phyloP scores from a whole-genome alignment of 37 sponge, comb jelly and placozoan genomes.

The Aphrocallistes beatrix region DNA sequence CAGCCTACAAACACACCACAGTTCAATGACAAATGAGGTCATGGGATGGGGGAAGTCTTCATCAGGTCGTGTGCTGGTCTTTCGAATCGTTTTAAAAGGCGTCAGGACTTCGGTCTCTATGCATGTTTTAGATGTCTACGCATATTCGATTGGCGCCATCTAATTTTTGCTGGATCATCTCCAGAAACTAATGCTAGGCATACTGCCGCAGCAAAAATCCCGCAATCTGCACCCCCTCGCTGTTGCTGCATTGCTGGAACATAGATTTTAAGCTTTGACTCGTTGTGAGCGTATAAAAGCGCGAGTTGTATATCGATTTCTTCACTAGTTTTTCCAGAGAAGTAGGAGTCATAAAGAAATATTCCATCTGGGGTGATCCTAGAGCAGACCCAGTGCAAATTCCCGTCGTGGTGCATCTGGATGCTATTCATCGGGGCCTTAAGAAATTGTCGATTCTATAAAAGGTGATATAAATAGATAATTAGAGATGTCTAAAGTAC shows the following conservation, averaged over 20 bases:
- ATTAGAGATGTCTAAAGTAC: too few species aligned
- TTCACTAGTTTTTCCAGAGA: neutral
- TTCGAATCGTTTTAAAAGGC: constrained; percentile 10
- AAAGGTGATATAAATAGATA: neutral
- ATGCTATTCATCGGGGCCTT: neutral
- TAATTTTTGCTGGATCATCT: neutral
- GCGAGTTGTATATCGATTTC: neutral
- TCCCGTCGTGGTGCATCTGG: constrained; percentile 1
- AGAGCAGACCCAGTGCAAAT: neutral
- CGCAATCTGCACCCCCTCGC: constrained; percentile 18
- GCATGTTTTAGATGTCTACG: neutral
- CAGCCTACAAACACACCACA: neutral
- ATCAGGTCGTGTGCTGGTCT: neutral
- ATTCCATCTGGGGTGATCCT: neutral
- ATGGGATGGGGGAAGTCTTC: neutral
- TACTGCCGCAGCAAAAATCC: constrained; percentile 24
- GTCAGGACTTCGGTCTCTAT: neutral
- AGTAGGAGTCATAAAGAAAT: neutral
- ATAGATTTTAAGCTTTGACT: neutral
- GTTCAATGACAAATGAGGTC: neutral
- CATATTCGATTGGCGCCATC: neutral
- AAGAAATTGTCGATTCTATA: neutral
- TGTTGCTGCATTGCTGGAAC: constrained; percentile 11
- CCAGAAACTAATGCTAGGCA: neutral
- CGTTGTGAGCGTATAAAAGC: neutral